Base-by-base conservation (phyloP, 2,888 invertebrate species). In the Oscheius sp. region DNA sequence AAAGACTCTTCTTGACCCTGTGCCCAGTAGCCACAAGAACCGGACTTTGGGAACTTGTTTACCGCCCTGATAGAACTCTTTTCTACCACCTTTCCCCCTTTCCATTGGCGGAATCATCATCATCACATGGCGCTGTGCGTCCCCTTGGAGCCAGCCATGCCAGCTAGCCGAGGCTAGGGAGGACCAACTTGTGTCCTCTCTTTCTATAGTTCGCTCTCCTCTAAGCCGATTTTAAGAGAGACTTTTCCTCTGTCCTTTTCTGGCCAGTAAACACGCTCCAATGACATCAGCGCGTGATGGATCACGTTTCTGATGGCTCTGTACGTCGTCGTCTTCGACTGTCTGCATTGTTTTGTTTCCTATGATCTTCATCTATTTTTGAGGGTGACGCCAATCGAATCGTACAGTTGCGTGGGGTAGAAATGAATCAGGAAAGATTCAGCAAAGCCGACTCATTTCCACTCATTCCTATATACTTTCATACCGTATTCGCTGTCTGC, bases 241-340 rank as follows among this genome's bases (percentile, higher is more conserved):
- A 48, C 48, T 48, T 8, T 37, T 25, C 48, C 23, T 48, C 55
- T 55, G 55, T 25, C 55, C 55, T 52, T 45, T 55, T 37, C 17
- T 25, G 20, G 55, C n/a, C 29, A 42, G 61, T 61, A 61, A 61
- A 61, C 61, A 61, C 61, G 61, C 61, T 45, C 61, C 61, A 45
- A 31, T 61, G 61, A 61, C 61, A 61, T 61, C 61, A 61, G 45
- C 61, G 31, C 42, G 61, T 61, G 61, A 61, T 61, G 61, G 61
- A 61, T 61, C 55, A 55, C 55, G 55, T 55, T 55, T 55, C 55
- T 61, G 61, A 27, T 25, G 27, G 45, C 50, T 27, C 61, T 61
- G 61, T 61, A 61, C 55, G 34, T 55, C 42, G 12, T 42, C 42
- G 42, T 42, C 3, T 42, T 42, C 37, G 5, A 42, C 17, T 12